Evolutionary conservation across 2,113 vertebrate species (phyloP), one percentile per base, ranked within the genome.

Genomic region (Trematocara zebra): DNA sequence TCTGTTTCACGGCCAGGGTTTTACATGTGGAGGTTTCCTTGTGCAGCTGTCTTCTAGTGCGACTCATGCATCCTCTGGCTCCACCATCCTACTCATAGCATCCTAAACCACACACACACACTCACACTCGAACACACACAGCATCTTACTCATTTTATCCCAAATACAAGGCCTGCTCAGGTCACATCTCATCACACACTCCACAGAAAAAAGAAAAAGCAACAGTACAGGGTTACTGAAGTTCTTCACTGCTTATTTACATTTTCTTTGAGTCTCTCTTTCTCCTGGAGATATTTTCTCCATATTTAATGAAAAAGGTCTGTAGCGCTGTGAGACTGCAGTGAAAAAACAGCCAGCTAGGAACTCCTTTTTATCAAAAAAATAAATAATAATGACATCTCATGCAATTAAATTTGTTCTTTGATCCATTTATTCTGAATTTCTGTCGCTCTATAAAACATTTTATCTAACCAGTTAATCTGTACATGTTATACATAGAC

Each of bases 31-130:
- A 72, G 40, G 40, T 76, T 49, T 76, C 44, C 26, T n/a, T 49
- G 20, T 78, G 52, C 78, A 61, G 57, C 57, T 61, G 57, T 61
- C 82, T 69, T 84, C 82, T 56, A 81, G 82, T 31, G 78, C 82
- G 28, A 89, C 88, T 92, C 90, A 92, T 90, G 86, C 85, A 33
- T 93, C 89, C 89, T 89, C 91, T 92, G 85, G 91, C 91, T 86
- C 64, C 35, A 86, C 85, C 81, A 87, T 61, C 86, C 84, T 69
- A 91, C 85, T 92, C 89, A 92, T 84, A 72, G 37, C 49, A 52
- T 52, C 78, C 82, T 35, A 33, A 86, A 85, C 31, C 89, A 69
- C 84, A 81, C 89, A 67, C 84, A 82, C 20, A 74, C 72, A 83
- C 15, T 83, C 61, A 72, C 52, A 69, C 81, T 87, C 44, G 11